phyloP scores from a whole-genome alignment of 2,113 vertebrate genomes.

The Lamprotornis superbus region DNA sequence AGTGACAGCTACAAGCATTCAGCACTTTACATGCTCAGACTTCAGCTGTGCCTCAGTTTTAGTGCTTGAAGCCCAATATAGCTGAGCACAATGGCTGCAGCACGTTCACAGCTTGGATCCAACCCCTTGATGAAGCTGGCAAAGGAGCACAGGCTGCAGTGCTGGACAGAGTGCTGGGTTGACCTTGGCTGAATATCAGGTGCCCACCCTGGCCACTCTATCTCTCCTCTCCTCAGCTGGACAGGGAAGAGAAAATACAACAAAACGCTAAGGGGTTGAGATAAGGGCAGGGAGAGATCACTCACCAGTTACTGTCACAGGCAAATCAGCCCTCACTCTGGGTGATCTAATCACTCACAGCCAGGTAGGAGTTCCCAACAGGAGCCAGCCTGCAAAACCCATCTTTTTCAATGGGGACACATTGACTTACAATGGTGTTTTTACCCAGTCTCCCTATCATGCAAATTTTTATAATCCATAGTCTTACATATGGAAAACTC shows the following conservation, averaged over 20 bases:
- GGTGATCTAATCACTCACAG: no score
- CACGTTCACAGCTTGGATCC: accelerated
- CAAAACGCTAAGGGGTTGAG: background rate
- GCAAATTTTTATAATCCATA: background rate
- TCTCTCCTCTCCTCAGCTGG: background rate
- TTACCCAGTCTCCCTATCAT: background rate
- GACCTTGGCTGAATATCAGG: background rate
- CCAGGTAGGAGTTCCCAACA: background rate
- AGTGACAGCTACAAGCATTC: background rate
- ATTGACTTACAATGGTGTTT: background rate
- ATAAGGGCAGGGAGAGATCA: background rate
- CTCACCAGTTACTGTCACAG: background rate
- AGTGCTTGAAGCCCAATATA: accelerated
- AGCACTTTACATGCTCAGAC: background rate
- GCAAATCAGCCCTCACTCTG: background rate
- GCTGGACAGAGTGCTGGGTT: background rate
- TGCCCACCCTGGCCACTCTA: background rate
- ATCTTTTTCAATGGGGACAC: background rate
- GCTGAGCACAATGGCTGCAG: background rate
- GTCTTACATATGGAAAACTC: background rate
- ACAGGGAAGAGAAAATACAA: background rate
- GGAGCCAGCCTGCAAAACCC: background rate
- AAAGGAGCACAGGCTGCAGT: background rate
- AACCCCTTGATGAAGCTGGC: accelerated
- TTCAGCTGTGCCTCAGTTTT: background rate